Evolutionary conservation across 2,888 invertebrate species (phyloP).

Genomic region (Caradrina kadenii): DNA sequence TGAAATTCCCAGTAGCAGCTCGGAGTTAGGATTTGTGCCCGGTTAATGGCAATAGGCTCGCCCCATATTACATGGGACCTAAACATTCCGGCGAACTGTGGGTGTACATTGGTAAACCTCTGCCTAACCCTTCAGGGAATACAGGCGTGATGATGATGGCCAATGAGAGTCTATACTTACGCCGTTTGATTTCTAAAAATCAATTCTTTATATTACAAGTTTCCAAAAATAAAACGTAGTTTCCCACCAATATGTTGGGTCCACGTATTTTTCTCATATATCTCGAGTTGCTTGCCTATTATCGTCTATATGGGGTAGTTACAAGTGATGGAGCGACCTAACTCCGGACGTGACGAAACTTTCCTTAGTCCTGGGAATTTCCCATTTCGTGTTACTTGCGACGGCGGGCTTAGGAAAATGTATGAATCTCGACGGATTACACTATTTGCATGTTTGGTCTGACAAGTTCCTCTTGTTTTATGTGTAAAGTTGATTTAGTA

Average conservation of each 20-base stretch:
- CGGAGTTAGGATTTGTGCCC: too few relatives aligned
- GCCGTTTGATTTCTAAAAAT: too few relatives aligned
- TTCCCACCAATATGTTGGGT: neutral
- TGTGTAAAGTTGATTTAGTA: conserved; percentile 14
- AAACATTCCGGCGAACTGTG: too few relatives aligned
- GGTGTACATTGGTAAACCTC: too few relatives aligned
- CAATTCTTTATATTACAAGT: neutral
- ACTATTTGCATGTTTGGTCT: conserved; percentile 49
- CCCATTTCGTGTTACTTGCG: conserved; percentile 41
- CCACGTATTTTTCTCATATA: conserved; percentile 60
- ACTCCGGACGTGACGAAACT: conserved; percentile 62
- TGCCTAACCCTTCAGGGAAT: too few relatives aligned
- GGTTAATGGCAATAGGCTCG: too few relatives aligned
- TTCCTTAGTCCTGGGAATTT: conserved; percentile 45
- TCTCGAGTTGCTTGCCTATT: conserved; percentile 46
- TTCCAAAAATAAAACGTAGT: conserved; percentile 10
- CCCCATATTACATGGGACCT: too few relatives aligned
- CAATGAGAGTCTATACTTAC: too few relatives aligned
- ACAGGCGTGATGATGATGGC: too few relatives aligned
- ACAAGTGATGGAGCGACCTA: conserved; percentile 57
- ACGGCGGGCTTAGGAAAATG: conserved; percentile 39
- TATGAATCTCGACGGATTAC: conserved; percentile 41
- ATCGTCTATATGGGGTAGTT: conserved; percentile 58
- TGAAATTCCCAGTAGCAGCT: too few relatives aligned
- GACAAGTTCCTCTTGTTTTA: conserved; percentile 15